Percentiles rank a stretch among this genome's conserved stretches.
These are phyloP conservation scores for Patella pellucida DNA, from an alignment of 2,888 invertebrate genomes.

Conservation along the genomic window DNA sequence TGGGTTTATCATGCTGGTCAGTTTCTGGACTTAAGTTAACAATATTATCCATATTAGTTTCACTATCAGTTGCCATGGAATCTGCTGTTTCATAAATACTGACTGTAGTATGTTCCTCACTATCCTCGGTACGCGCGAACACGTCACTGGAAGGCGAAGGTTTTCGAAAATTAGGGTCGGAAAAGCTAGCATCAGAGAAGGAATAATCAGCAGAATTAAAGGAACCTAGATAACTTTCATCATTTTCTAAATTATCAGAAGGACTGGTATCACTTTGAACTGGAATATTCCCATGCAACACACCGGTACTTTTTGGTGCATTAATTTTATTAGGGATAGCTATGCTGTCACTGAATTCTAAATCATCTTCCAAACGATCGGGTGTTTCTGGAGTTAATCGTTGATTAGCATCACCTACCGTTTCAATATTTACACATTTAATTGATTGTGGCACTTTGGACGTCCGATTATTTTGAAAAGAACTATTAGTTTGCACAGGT, in stretches of 20 bases:
- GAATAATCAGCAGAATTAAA: slow-evolving; percentile 51
- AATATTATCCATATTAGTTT: slow-evolving; percentile 21
- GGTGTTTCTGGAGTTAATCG: slow-evolving; percentile 42
- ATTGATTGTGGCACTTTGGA: slow-evolving; percentile 11
- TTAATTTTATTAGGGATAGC: slow-evolving; percentile 27
- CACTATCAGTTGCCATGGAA: slow-evolving; percentile 27
- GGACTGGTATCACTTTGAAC: slow-evolving; percentile 61
- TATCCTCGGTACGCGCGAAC: slow-evolving; percentile 21
- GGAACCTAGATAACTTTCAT: slow-evolving; percentile 48
- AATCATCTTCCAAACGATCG: slow-evolving; percentile 52
- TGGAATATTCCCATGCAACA: slow-evolving; percentile 17
- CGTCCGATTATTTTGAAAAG: slow-evolving; percentile 5
- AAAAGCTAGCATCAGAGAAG: slow-evolving; percentile 46
- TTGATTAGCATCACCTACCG: slow-evolving; percentile 41
- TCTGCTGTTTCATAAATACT: slow-evolving; percentile 33
- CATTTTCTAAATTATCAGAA: slow-evolving; percentile 58
- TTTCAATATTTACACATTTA: slow-evolving; percentile 20
- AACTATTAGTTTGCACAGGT: not conserved
- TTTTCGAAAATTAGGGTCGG: slow-evolving; percentile 37
- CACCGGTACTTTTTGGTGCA: slow-evolving; percentile 33
- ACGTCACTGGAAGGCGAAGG: slow-evolving; percentile 38
- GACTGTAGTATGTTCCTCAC: slow-evolving; percentile 24
- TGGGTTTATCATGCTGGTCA: slow-evolving; percentile 8
- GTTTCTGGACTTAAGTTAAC: slow-evolving; percentile 11
- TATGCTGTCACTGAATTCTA: slow-evolving; percentile 56